Evolutionary conservation across 2,888 invertebrate species (phyloP).

Genomic region (Mylabris sibirica): DNA sequence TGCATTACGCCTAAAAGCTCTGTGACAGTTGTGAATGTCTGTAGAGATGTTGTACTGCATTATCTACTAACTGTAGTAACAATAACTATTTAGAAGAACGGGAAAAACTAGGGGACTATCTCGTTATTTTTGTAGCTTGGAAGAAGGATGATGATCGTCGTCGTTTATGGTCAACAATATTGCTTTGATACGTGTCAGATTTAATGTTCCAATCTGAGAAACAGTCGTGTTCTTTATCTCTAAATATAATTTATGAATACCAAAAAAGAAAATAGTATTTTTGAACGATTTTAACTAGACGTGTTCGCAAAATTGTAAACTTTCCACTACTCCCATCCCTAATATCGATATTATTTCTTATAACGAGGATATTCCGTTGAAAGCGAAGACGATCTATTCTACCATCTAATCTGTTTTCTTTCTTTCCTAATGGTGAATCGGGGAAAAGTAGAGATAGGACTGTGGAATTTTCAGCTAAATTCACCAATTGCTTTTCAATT

Average conservation of each 20-base stretch:
- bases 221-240: constrained; percentile 36
- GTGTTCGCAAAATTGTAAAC: neutral
- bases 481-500: constrained; percentile 6
- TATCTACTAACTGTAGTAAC: neutral
- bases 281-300: neutral
- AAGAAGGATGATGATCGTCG: constrained; percentile 33
- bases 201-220: constrained; percentile 41
- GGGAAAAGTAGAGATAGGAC: neutral
- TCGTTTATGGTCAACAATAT: constrained; percentile 39
- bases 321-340: neutral
- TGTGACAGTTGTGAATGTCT: neutral
- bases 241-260: constrained; percentile 40
- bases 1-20: neutral
- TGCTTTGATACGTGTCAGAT: constrained; percentile 32
- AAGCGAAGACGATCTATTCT: neutral
- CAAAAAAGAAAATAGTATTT: constrained; percentile 8
- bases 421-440: neutral
- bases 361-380: neutral
- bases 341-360: neutral
- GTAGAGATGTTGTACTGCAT: neutral
- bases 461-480: neutral
- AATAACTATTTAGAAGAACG: neutral
- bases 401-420: neutral
- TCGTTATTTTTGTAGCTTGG: neutral
- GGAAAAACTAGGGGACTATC: neutral